Base-by-base conservation (phyloP, 2,888 invertebrate genomes). In the Helleia helle region DNA sequence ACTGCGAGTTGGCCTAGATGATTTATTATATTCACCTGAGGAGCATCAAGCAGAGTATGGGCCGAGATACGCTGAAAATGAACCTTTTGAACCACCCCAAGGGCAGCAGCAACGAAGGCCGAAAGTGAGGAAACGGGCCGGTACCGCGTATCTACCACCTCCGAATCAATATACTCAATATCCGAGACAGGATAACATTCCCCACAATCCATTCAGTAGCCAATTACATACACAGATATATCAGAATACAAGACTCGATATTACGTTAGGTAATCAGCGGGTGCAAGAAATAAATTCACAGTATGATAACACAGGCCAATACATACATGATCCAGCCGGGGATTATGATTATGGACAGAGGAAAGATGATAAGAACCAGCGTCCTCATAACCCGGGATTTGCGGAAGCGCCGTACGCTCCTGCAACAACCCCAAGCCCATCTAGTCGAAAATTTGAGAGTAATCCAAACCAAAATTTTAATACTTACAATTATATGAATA, bases 341-440 rank as follows among this genome's bases (percentile, higher is more conserved):
- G 84, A 84, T 54, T 84, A 84, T 41, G 84, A 83, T 56, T 84
- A 79, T 34, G 81, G 77, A 40, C 81, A 81, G 44, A 67, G 72
- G 46, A 47, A 66, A 48, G 70, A 71, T 37, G 53, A 56, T 44
- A 70, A 62, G 29, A 58, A 47, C 5, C 40, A 61, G 14, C 56
- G 52, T 15, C 65, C 65, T 4, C 77, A 71, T 24, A 74, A 62
- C 41, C 79, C 80, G 14, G 75, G 76, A 2, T 83, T 71, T 39
- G 63, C 71, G 69, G 75, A 81, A 40, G 52, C 59, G 4, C 69
- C 75, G 2, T 83, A 76, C 46, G 65, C 66, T 2, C 71, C 73
- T 17, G 62, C 70, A 24, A 62, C 73, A 6, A 64, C 71, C 42
- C 67, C 67, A 29, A 62, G 59, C 44, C 68, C 47, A 40, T 72